Evolutionary conservation across 2,113 vertebrate genomes (phyloP).

Genomic region (Gallinago media): DNA sequence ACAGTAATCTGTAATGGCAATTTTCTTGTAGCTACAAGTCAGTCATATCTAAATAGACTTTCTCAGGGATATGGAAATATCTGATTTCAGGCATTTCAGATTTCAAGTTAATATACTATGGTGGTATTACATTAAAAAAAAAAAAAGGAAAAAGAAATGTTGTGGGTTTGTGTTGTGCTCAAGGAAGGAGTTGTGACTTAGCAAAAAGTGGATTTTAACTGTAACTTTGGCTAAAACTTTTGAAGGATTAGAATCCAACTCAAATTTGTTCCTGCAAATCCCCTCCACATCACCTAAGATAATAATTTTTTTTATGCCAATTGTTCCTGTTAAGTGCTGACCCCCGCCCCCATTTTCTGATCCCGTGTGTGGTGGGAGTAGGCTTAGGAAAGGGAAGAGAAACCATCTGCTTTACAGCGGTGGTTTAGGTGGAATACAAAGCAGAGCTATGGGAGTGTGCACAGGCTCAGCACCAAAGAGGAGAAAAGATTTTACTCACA

Average conservation of each 20-base stretch:
- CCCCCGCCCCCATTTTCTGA: fast-evolving
- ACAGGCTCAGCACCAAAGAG: background rate
- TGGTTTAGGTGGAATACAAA: background rate
- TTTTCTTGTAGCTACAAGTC: background rate
- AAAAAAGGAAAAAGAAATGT: background rate
- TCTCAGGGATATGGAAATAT: background rate
- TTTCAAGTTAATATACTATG: background rate
- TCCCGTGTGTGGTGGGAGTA: background rate
- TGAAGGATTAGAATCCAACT: background rate
- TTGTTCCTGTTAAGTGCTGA: background rate
- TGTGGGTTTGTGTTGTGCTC: background rate
- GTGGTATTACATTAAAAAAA: background rate
- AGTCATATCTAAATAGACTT: background rate
- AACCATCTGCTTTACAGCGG: background rate
- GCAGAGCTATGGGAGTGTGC: background rate
- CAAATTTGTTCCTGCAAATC: background rate
- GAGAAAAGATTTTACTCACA: background rate
- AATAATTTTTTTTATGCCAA: background rate
- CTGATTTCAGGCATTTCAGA: background rate
- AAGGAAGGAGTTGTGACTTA: background rate
- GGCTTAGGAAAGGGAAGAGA: background rate
- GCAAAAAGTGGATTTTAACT: background rate
- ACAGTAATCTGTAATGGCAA: background rate
- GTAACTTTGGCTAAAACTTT: background rate
- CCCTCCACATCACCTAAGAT: background rate